These are phyloP conservation scores for Brachionus koreanus DNA, from an alignment of 1,140 invertebrate genomes.

Conservation along the genomic window DNA sequence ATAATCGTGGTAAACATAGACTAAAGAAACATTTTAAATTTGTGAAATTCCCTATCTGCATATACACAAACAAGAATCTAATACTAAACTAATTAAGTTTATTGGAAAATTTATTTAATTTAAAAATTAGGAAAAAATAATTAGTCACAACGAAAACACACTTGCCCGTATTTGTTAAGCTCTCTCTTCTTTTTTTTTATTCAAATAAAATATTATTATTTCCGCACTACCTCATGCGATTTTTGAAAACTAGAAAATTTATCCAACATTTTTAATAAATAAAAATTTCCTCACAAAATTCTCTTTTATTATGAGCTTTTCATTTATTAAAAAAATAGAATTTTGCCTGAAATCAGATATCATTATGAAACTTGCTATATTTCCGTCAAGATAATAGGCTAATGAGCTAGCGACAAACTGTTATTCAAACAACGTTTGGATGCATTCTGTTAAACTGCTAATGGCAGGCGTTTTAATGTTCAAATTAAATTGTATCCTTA, in stretches of 20 bases:
- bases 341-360: neutral
- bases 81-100: neutral
- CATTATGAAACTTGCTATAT: neutral
- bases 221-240: neutral
- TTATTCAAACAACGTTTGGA: neutral
- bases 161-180: neutral
- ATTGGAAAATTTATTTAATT: neutral
- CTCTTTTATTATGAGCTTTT: neutral
- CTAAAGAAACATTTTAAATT: neutral
- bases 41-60: neutral
- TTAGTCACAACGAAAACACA: neutral
- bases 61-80: neutral
- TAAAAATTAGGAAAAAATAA: neutral
- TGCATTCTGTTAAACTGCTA: neutral
- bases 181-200: neutral
- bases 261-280: neutral
- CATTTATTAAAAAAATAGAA: neutral
- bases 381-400: neutral
- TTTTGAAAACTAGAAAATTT: neutral
- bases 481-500: neutral
- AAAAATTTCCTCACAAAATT: neutral
- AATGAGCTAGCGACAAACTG: neutral
- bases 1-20: neutral
- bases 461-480: neutral
- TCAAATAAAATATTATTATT: neutral